These are phyloP conservation scores for Tenthredo mesomela DNA, from an alignment of 2,888 invertebrate species.

Conservation along the genomic window DNA sequence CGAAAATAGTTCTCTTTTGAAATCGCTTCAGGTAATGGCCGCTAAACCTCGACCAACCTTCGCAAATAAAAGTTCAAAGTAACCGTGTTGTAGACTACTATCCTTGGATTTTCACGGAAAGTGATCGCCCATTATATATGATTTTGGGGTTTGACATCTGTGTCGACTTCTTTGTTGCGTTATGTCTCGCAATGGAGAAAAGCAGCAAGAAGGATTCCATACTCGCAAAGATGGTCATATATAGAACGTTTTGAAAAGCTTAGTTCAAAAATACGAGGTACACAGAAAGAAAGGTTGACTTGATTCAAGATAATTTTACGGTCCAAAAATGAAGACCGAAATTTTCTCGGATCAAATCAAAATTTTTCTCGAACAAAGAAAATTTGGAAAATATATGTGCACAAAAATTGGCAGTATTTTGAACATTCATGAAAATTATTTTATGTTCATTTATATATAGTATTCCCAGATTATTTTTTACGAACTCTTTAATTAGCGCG, in stretches of 20 bases:
- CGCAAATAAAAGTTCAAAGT: slow-evolving; percentile 35
- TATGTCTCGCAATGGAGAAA: neutral
- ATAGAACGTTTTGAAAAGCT: neutral
- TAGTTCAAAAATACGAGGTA: neutral
- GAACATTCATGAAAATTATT: neutral
- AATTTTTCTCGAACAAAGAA: too few relatives aligned
- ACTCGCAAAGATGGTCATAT: neutral
- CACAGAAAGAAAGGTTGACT: too few relatives aligned
- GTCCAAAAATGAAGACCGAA: too few relatives aligned
- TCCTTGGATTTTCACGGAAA: slow-evolving; percentile 38
- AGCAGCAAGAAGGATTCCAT: neutral
- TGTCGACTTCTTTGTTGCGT: slow-evolving; percentile 28
- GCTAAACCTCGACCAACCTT: slow-evolving; percentile 17
- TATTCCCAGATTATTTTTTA: neutral
- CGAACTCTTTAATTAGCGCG: neutral
- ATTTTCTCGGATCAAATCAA: too few relatives aligned
- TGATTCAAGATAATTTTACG: too few relatives aligned
- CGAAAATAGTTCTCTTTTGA: slow-evolving; percentile 34
- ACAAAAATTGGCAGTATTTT: neutral
- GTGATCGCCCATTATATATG: slow-evolving; percentile 18
- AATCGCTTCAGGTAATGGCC: slow-evolving; percentile 41
- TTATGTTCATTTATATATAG: neutral
- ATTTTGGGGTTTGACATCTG: slow-evolving; percentile 27
- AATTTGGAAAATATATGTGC: too few relatives aligned
- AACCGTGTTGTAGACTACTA: neutral